Percentiles rank a stretch among this genome's conserved stretches.
Conservation (phyloP, 2,888 invertebrate genomes). For the Acrobasis consociella region DNA sequence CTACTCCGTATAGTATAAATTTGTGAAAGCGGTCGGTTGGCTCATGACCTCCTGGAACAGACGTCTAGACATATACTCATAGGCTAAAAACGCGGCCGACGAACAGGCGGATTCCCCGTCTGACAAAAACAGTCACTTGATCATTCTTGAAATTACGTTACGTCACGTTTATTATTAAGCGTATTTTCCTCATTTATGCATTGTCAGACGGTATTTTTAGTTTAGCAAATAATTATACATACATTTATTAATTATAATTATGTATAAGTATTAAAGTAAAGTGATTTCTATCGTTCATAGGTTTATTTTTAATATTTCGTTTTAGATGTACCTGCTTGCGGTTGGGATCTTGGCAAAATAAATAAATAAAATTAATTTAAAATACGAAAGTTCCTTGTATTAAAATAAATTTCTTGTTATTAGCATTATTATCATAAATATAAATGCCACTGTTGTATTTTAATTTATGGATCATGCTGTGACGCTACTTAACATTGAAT, state of each 20-base stretch:
- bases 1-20: conserved; percentile 46
- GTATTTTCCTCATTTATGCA: conserved; percentile 5
- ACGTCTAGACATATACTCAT: conserved; percentile 77
- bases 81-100: conserved; percentile 68
- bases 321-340: no score
- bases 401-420: not conserved
- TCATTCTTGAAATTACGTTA: conserved; percentile 36
- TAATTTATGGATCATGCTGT: not conserved
- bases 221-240: no score
- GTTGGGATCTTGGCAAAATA: no score
- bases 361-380: no score
- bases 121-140: conserved; percentile 45
- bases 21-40: conserved; percentile 68
- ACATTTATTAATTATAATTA: no score
- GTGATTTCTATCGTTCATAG: no score
- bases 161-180: conserved; percentile 24
- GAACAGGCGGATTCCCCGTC: conserved; percentile 67
- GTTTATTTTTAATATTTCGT: no score
- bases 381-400: not conserved
- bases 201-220: no score
- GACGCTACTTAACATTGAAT: no score
- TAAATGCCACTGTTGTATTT: not conserved
- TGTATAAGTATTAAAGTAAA: no score
- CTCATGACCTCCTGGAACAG: conserved; percentile 74
- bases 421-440: not conserved